Evolutionary conservation across 2,113 vertebrate genomes (phyloP).

Genomic region (Grallaria varia): DNA sequence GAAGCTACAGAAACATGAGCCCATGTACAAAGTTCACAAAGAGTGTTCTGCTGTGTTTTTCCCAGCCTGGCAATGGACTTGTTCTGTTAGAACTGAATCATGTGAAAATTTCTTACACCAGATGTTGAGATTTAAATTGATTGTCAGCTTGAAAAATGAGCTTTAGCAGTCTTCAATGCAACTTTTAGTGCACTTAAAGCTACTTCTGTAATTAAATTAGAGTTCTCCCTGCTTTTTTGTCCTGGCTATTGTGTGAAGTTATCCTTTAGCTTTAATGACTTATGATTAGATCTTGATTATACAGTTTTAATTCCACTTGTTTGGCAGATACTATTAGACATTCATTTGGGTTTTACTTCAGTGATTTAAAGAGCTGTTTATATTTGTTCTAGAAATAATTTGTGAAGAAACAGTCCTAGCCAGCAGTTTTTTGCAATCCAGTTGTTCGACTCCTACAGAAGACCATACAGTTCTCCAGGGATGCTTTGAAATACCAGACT

Average conservation of each 20-base stretch:
- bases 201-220: background rate
- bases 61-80: background rate
- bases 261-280: background rate
- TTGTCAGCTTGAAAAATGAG: background rate
- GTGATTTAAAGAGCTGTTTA: background rate
- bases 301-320: background rate
- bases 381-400: slow-evolving; percentile 73
- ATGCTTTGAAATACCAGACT: slow-evolving; percentile 74
- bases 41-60: background rate
- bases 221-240: background rate
- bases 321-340: background rate
- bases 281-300: background rate
- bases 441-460: slow-evolving; percentile 78
- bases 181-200: background rate
- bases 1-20: background rate
- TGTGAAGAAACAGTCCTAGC: slow-evolving; percentile 78
- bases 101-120: background rate
- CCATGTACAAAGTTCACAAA: background rate
- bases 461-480: slow-evolving; percentile 78
- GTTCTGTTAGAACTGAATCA: background rate
- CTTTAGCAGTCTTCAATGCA: background rate
- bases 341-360: background rate
- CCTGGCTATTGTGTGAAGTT: background rate
- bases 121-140: background rate
- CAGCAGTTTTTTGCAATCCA: slow-evolving; percentile 72